Evolutionary conservation across 1,140 invertebrate species (phyloP), one percentile per base, ranked within the genome.

Genomic region (Drosophila mayri): DNA sequence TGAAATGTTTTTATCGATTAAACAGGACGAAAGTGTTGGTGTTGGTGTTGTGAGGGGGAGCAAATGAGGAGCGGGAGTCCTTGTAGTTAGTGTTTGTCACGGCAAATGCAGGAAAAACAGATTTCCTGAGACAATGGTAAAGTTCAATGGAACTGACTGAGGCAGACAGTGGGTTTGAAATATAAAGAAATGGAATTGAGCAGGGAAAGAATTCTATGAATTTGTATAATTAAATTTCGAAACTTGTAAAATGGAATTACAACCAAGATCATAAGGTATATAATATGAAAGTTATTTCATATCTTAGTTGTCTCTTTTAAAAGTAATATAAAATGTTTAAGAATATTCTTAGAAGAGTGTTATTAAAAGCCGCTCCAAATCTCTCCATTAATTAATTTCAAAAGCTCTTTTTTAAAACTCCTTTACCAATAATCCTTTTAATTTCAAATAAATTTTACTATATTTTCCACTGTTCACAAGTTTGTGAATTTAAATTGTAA

Each of bases 1-100:
- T 79, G 75, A 88, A 90, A 81, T 73, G 81, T 67, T 67, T 83
- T 81, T 90, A 90, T 90, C 85, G 85, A 90, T 90, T 90, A 61
- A 90, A 90, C 85, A 90, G 81, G 49, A 90, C 78, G 49, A 46
- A 49, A 41, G 47, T 54, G 60, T 62, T 28, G 41, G 32, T 52
- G 58, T 66, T 73, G 49, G n/a, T 43, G 41, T 43, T 20, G 41
- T 12, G 41, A 5, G 5, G 25, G 60, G 59, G 5, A 12, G 1
- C 4, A 62, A 32, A 18, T 12, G 22, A 28, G 32, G 49, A 44
- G 10, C 32, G 18, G 58, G 44, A 30, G 44, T 14, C 5, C 7
- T 40, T 37, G 38, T 43, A 63, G 25, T 44, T 47, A 30, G 74
- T 55, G 75, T 72, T 74, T 67, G 77, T 60, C 44, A 44, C 68